Conservation (phyloP, 2,888 invertebrate species). For the Alloplasta piceator region DNA sequence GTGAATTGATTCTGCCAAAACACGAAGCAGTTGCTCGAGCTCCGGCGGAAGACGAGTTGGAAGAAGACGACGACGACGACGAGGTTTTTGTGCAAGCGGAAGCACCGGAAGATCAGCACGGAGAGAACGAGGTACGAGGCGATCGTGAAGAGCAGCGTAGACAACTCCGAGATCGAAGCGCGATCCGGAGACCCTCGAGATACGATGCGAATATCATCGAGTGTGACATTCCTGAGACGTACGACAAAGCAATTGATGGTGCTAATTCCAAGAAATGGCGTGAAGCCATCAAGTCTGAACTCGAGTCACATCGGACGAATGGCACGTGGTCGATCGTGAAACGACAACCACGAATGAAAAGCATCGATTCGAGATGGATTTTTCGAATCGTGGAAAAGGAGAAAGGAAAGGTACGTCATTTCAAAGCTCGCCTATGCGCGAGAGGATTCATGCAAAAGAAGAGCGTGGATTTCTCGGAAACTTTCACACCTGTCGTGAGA, state of each 20-base stretch:
- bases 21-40: too few relatives aligned
- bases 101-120: background rate
- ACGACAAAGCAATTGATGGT: slow-evolving; percentile 34
- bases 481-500: background rate
- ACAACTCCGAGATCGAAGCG: background rate
- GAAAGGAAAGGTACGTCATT: slow-evolving; percentile 8
- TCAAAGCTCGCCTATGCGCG: slow-evolving; percentile 9
- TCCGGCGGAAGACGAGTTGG: too few relatives aligned
- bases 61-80: too few relatives aligned
- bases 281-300: slow-evolving; percentile 58
- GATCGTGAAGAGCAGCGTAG: too few relatives aligned
- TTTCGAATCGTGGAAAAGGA: slow-evolving; percentile 40
- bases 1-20: too few relatives aligned
- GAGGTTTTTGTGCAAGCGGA: background rate
- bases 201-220: slow-evolving; percentile 57
- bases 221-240: background rate
- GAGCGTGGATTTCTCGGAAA: background rate
- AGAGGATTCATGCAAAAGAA: background rate
- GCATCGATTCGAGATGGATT: slow-evolving; percentile 66
- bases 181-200: slow-evolving; percentile 34
- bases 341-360: slow-evolving; percentile 3
- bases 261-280: slow-evolving; percentile 42
- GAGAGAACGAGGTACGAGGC: slow-evolving; percentile 3
- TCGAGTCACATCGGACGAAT: slow-evolving; percentile 52
- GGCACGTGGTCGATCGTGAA: slow-evolving; percentile 60